Evolutionary conservation across 2,888 invertebrate species (phyloP).

Genomic region (Strigamia maritima): DNA sequence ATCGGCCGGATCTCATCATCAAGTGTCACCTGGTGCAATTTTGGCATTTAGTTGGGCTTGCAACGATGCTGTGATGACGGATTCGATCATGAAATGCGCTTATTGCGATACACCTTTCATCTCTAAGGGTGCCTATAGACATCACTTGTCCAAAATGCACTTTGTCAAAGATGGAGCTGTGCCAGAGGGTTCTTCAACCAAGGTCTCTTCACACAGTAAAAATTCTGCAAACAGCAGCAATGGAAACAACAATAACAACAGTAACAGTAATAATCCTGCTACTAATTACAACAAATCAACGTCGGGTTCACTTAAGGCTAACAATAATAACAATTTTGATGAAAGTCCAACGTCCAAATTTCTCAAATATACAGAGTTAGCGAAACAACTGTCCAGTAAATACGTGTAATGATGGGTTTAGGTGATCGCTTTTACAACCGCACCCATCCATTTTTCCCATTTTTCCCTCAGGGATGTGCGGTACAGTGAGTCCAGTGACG

Average conservation of each 20-base stretch:
- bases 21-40: slow-evolving; percentile 68
- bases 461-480: slow-evolving; percentile 12
- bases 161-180: slow-evolving; percentile 88
- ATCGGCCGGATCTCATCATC: neutral
- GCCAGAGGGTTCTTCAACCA: slow-evolving; percentile 58
- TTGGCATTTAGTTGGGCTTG: slow-evolving; percentile 92
- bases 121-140: slow-evolving; percentile 93
- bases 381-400: slow-evolving; percentile 96
- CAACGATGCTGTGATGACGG: slow-evolving; percentile 75
- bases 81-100: slow-evolving; percentile 86
- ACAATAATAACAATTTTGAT: slow-evolving; percentile 59
- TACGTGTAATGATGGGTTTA: slow-evolving; percentile 55
- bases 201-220: slow-evolving; percentile 6
- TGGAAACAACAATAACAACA: neutral
- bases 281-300: slow-evolving; percentile 21
- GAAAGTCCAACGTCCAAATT: slow-evolving; percentile 96
- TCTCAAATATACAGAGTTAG: slow-evolving; percentile 96
- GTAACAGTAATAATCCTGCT: slow-evolving; percentile 23
- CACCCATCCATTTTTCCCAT: slow-evolving; percentile 1
- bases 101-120: slow-evolving; percentile 94
- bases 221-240: slow-evolving; percentile 36
- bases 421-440: slow-evolving; percentile 6
- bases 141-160: slow-evolving; percentile 93
- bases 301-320: slow-evolving; percentile 11
- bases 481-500: slow-evolving; percentile 15